These are phyloP conservation scores for Athripsodes cinereus DNA, from an alignment of 2,888 invertebrate species.

Conservation along the genomic window DNA sequence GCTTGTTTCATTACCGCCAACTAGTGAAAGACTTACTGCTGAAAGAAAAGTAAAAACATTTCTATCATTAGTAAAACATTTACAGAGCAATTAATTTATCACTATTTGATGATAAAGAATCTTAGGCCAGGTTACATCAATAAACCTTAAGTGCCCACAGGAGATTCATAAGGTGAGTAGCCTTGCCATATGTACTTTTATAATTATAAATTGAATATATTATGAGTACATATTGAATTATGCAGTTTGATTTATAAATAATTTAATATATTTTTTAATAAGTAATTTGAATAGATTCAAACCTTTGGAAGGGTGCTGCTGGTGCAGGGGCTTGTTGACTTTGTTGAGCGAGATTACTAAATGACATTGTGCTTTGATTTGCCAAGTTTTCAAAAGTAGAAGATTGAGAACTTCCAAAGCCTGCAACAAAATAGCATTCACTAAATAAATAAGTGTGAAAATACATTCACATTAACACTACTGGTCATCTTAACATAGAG, in stretches of 20 bases:
- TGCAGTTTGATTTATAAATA: no score
- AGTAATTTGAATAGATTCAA: conserved; percentile 2
- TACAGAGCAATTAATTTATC: neutral
- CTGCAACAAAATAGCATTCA: conserved; percentile 30
- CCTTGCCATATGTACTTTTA: no score
- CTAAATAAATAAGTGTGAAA: no score
- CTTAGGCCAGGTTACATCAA: no score
- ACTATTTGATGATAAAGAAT: neutral
- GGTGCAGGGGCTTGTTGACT: conserved; percentile 31
- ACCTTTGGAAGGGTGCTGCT: conserved; percentile 42
- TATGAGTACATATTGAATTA: no score
- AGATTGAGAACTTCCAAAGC: conserved; percentile 51
- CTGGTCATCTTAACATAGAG: no score
- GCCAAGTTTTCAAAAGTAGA: conserved; percentile 59
- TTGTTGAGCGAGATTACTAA: conserved; percentile 58
- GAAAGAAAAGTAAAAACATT: conserved; percentile 23
- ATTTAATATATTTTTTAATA: no score
- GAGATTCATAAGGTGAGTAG: no score
- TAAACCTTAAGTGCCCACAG: no score
- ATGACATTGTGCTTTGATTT: conserved; percentile 57
- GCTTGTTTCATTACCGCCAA: conserved; percentile 34
- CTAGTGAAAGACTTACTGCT: conserved; percentile 49
- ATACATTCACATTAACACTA: no score
- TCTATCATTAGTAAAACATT: neutral
- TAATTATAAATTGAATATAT: no score